phyloP scores from a whole-genome alignment of 2,888 invertebrate species.

The Gasteruption jaculator region DNA sequence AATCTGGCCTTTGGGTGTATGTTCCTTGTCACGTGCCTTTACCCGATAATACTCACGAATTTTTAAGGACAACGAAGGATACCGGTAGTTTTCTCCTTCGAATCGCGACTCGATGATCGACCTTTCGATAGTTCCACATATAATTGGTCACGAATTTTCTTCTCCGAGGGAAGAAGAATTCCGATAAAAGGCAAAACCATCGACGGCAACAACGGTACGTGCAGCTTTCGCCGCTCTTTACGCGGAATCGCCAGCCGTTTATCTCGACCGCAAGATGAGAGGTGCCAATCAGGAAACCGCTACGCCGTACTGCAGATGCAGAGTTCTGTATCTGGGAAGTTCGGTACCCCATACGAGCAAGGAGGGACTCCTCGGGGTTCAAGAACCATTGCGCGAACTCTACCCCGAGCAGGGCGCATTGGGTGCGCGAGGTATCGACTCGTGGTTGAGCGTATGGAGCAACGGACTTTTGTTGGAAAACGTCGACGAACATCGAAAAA shows the following conservation, averaged over 20 bases:
- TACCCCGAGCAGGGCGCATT: constrained; percentile 93
- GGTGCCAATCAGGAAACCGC: constrained; percentile 63
- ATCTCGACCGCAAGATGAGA: too few relatives aligned
- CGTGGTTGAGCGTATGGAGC: constrained; percentile 96
- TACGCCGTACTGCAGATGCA: constrained; percentile 93
- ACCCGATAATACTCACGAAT: too few relatives aligned
- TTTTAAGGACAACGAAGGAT: too few relatives aligned
- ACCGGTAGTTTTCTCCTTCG: too few relatives aligned
- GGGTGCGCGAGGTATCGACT: constrained; percentile 86
- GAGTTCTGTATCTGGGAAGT: constrained; percentile 93
- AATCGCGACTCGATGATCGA: too few relatives aligned
- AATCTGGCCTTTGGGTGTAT: too few relatives aligned
- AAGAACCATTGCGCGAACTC: constrained; percentile 91
- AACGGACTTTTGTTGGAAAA: constrained; percentile 94
- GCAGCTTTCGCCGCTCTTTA: not conserved
- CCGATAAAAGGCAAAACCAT: too few relatives aligned
- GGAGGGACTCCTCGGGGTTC: constrained; percentile 94
- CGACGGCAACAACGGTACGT: too few relatives aligned
- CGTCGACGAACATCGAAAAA: constrained; percentile 90
- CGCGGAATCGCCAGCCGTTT: not conserved
- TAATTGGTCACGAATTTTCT: too few relatives aligned
- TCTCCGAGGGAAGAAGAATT: too few relatives aligned
- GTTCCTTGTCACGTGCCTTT: too few relatives aligned
- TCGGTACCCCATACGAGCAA: constrained; percentile 96
- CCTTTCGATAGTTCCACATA: too few relatives aligned